phyloP scores from a whole-genome alignment of 2,888 invertebrate species.

The Drosophila rubida region DNA sequence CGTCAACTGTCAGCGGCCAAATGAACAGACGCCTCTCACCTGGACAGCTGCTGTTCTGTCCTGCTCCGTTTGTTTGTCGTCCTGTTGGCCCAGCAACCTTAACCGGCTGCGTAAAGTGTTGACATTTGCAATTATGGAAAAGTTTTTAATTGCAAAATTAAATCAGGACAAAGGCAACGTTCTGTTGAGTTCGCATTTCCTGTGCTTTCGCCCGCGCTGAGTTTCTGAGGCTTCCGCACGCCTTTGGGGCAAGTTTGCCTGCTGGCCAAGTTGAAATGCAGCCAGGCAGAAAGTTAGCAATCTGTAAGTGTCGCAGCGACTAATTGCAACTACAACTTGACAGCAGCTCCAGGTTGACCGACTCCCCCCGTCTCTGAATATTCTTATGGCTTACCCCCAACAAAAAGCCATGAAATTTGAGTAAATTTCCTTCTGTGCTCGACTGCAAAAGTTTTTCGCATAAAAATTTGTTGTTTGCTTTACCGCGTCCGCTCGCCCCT shows the following conservation, averaged over 20 bases:
- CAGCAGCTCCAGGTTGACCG: conserved; percentile 16
- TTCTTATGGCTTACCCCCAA: not conserved
- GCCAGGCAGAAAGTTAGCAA: conserved; percentile 62
- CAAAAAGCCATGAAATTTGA: conserved; percentile 38
- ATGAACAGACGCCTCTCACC: conserved; percentile 10
- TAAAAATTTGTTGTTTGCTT: conserved; percentile 58
- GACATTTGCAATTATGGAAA: conserved; percentile 67
- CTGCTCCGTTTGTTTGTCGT: not conserved
- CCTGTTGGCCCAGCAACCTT: conserved; percentile 17
- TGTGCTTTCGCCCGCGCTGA: too few relatives aligned
- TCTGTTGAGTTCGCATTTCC: conserved; percentile 4
- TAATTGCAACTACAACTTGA: conserved; percentile 59
- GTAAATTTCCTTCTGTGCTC: conserved; percentile 26
- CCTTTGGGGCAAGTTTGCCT: conserved; percentile 1
- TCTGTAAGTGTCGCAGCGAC: conserved; percentile 66
- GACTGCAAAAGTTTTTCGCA: conserved; percentile 50
- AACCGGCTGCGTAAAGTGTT: conserved; percentile 34
- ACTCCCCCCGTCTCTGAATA: not conserved
- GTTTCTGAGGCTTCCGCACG: not conserved
- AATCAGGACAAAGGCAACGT: conserved; percentile 57
- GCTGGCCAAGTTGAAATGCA: conserved; percentile 41
- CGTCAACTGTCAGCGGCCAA: conserved; percentile 24
- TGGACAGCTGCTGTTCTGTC: conserved; percentile 6
- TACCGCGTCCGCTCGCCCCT: conserved; percentile 8
- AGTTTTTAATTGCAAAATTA: conserved; percentile 80